phyloP scores from a whole-genome alignment of 2,113 vertebrate genomes.

The Globicephala melas region DNA sequence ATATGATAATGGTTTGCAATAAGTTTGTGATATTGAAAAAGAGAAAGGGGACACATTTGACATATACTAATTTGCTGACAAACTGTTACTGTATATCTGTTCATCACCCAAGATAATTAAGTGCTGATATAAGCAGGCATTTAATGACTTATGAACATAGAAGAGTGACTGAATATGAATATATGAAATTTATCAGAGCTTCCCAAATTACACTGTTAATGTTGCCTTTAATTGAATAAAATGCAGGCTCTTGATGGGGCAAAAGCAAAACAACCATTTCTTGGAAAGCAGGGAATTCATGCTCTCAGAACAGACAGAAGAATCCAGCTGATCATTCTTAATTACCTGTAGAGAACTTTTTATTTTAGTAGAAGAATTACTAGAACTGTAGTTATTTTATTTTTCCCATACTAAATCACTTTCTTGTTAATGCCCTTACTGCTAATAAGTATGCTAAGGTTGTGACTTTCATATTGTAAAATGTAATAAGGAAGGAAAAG shows the following conservation, averaged over 20 bases:
- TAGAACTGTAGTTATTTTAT: constrained; percentile 17
- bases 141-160: constrained; percentile 38
- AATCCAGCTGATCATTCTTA: constrained; percentile 50
- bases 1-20: not conserved
- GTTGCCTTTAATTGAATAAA: constrained; percentile 1
- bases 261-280: not conserved
- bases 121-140: not conserved
- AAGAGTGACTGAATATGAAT: constrained; percentile 15
- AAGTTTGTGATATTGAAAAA: not conserved
- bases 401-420: not conserved
- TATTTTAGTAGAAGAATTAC: not conserved
- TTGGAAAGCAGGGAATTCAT: not conserved
- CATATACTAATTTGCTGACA: not conserved
- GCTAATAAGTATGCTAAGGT: not conserved
- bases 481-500: not conserved
- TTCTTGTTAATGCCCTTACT: not conserved
- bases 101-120: constrained; percentile 50
- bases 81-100: not conserved
- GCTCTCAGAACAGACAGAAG: constrained; percentile 31
- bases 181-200: constrained; percentile 4
- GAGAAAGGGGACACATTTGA: not conserved
- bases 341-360: constrained; percentile 22
- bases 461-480: not conserved
- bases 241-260: not conserved
- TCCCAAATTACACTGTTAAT: not conserved